Evolutionary conservation across 2,113 vertebrate species (phyloP).

Genomic region (Bambusicola thoracicus): DNA sequence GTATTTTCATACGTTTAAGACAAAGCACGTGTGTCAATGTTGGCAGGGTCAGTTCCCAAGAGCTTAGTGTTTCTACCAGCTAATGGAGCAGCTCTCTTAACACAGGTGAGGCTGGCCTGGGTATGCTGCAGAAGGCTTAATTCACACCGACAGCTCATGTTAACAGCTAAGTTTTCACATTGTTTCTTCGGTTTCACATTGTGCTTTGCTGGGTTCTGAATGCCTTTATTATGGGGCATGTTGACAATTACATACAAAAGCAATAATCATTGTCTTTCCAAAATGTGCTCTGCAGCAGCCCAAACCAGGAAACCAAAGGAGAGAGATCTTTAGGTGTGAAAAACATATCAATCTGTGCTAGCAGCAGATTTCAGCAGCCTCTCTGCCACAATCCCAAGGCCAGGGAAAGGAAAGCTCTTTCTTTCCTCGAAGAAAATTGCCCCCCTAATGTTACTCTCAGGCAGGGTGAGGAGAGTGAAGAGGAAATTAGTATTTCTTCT

Average conservation of each 20-base stretch:
- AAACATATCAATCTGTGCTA: background rate
- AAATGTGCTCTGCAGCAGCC: background rate
- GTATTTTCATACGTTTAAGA: background rate
- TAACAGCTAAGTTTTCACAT: background rate
- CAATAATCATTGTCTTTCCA: background rate
- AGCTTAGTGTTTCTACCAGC: background rate
- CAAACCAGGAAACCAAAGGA: background rate
- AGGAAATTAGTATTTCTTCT: conserved; percentile 45
- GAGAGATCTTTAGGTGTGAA: background rate
- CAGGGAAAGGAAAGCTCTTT: conserved; percentile 1
- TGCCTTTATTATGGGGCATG: background rate
- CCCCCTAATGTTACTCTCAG: background rate
- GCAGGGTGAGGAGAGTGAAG: background rate
- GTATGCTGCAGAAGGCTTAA: background rate
- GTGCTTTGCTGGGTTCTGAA: background rate
- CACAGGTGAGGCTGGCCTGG: background rate
- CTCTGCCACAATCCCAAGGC: background rate
- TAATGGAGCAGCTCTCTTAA: background rate
- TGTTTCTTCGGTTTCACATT: background rate
- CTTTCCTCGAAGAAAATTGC: conserved; percentile 30
- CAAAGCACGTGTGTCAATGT: background rate
- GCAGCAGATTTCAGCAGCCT: conserved; percentile 28
- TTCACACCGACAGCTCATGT: background rate
- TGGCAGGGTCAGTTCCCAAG: background rate
- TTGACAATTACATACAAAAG: background rate